Percentiles rank a stretch among this genome's conserved stretches.
Conservation (phyloP, 1,140 invertebrate genomes). For the Cydia pomonella region DNA sequence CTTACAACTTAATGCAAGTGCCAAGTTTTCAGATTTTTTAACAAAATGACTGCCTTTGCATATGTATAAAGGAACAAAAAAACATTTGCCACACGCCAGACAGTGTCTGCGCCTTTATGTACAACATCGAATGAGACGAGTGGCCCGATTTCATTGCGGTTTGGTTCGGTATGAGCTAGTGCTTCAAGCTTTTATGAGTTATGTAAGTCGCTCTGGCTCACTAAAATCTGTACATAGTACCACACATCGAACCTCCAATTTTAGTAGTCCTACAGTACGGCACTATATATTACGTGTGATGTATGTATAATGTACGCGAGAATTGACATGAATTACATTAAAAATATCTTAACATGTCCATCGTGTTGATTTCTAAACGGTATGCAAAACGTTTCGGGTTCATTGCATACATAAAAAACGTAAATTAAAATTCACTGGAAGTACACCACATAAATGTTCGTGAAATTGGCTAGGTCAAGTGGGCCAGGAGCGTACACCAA, state of each 20-base stretch:
- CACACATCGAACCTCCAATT: not conserved
- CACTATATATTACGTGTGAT: too few relatives aligned
- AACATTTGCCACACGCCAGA: not conserved
- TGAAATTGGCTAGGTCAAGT: not conserved
- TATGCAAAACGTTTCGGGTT: slow-evolving; percentile 1
- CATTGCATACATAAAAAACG: slow-evolving; percentile 21
- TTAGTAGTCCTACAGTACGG: too few relatives aligned
- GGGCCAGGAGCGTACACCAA: not conserved
- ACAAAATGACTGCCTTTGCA: not conserved
- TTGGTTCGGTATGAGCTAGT: not conserved
- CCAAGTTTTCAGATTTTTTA: too few relatives aligned
- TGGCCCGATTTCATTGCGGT: not conserved
- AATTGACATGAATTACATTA: not conserved
- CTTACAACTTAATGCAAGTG: too few relatives aligned
- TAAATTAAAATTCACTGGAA: slow-evolving; percentile 31
- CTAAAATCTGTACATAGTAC: not conserved
- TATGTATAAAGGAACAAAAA: not conserved
- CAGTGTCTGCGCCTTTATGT: not conserved
- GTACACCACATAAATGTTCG: slow-evolving; percentile 40
- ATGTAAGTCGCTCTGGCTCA: not conserved
- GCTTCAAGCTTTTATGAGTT: not conserved
- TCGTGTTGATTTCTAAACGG: slow-evolving; percentile 6
- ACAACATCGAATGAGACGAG: not conserved
- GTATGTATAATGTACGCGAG: not conserved
- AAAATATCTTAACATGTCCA: not conserved